Conservation (phyloP, 2,113 vertebrate species). For the Terrapene triunguis region DNA sequence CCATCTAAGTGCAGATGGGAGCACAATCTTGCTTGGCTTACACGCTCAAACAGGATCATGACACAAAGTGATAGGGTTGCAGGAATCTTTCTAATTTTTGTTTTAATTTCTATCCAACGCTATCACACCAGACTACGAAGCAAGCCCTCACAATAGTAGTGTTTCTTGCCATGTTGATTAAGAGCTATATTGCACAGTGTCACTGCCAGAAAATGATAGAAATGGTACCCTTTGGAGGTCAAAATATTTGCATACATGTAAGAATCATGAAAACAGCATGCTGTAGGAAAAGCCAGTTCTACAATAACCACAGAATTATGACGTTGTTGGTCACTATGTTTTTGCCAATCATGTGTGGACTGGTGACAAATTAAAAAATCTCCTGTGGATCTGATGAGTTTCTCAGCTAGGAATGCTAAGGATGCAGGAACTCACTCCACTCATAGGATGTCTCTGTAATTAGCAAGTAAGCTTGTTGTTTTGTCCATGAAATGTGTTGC, state of each 20-base stretch:
- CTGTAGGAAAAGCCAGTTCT: neutral
- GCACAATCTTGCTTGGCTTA: neutral
- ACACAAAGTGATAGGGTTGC: accelerated
- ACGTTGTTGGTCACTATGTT: neutral
- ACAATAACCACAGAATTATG: neutral
- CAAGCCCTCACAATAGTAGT: neutral
- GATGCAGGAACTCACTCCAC: neutral
- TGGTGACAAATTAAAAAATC: neutral
- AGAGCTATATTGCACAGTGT: neutral
- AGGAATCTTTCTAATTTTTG: neutral
- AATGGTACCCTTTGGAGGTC: too few species aligned
- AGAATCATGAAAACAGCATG: neutral
- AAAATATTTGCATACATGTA: neutral
- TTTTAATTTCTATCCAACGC: neutral
- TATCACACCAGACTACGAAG: neutral
- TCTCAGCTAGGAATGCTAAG: neutral
- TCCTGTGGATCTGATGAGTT: accelerated
- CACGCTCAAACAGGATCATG: neutral
- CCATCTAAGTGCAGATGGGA: neutral
- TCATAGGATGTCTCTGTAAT: neutral
- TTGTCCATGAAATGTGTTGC: neutral
- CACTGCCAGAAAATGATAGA: neutral
- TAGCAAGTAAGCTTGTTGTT: neutral
- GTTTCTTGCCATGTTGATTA: neutral
- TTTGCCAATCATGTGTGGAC: neutral